Percentiles rank a stretch among this genome's conserved stretches.
These are phyloP conservation scores for Amblyraja radiata DNA, from an alignment of 2,797 vertebrate genomes.

Conservation along the genomic window DNA sequence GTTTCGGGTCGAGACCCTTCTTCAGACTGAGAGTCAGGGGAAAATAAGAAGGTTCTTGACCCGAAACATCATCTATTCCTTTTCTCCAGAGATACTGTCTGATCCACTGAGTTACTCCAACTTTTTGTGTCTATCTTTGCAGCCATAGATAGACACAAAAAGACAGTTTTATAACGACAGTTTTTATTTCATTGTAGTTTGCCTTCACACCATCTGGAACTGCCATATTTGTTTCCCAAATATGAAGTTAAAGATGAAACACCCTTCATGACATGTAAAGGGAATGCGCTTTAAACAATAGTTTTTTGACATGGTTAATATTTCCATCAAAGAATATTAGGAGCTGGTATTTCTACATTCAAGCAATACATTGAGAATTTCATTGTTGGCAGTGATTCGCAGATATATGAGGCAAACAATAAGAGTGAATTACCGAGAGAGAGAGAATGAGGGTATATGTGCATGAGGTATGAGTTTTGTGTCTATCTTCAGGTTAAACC, in stretches of 20 bases:
- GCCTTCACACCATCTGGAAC: neutral
- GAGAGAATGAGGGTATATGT: neutral
- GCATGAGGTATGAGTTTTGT: too few species aligned
- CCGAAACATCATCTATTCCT: too few species aligned
- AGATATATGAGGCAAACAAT: neutral
- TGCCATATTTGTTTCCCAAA: neutral
- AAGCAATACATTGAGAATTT: neutral
- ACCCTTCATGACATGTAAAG: neutral
- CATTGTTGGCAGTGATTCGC: neutral
- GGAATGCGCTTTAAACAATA: neutral
- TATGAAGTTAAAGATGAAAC: neutral
- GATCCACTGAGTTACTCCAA: too few species aligned
- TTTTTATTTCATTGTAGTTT: neutral
- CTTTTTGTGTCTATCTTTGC: too few species aligned
- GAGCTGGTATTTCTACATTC: neutral
- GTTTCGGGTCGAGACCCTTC: too few species aligned
- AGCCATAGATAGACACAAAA: too few species aligned
- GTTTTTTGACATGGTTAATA: neutral
- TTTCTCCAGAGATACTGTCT: too few species aligned
- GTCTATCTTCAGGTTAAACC: too few species aligned
- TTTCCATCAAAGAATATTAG: neutral
- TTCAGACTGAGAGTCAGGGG: too few species aligned
- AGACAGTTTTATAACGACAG: too few species aligned
- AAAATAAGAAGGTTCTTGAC: too few species aligned
- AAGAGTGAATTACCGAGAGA: slow-evolving; percentile 30